phyloP scores from a whole-genome alignment of 2,113 vertebrate species.

The Chrysemys picta region DNA sequence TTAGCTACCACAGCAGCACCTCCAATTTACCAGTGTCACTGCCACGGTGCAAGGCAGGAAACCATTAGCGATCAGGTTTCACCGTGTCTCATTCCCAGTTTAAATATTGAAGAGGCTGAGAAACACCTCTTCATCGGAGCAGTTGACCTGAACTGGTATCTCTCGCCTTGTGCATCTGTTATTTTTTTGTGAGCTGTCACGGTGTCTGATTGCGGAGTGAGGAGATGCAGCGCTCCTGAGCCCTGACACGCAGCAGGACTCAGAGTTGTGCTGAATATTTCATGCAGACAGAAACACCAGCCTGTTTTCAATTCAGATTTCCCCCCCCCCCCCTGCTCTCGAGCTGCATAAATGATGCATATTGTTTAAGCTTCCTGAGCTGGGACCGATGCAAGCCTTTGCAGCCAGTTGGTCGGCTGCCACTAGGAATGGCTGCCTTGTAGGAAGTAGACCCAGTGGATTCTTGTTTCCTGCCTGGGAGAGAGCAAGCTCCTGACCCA shows the following conservation, averaged over 20 bases:
- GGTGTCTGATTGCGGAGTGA: neutral
- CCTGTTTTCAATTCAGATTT: constrained; percentile 49
- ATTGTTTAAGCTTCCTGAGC: constrained; percentile 44
- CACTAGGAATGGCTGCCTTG: neutral
- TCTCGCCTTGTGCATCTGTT: neutral
- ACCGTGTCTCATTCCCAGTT: neutral
- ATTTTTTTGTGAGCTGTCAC: neutral
- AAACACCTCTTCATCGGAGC: constrained; percentile 13
- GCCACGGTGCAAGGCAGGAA: neutral
- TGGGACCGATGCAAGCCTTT: neutral
- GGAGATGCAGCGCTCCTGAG: neutral
- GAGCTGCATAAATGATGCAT: constrained; percentile 69
- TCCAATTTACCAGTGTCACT: neutral
- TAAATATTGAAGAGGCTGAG: constrained; percentile 18
- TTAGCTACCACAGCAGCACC: neutral
- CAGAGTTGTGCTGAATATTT: constrained; percentile 66
- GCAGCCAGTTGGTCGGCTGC: neutral
- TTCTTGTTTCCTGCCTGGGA: neutral
- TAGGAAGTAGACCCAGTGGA: neutral
- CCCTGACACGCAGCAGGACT: constrained; percentile 53
- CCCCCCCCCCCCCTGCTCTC: neutral
- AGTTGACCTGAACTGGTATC: constrained; percentile 24
- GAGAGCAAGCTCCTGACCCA: neutral
- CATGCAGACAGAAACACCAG: constrained; percentile 52
- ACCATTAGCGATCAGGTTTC: neutral